Evolutionary conservation across 1,140 invertebrate genomes (phyloP).

Genomic region (Leptinotarsa undecemlineata): DNA sequence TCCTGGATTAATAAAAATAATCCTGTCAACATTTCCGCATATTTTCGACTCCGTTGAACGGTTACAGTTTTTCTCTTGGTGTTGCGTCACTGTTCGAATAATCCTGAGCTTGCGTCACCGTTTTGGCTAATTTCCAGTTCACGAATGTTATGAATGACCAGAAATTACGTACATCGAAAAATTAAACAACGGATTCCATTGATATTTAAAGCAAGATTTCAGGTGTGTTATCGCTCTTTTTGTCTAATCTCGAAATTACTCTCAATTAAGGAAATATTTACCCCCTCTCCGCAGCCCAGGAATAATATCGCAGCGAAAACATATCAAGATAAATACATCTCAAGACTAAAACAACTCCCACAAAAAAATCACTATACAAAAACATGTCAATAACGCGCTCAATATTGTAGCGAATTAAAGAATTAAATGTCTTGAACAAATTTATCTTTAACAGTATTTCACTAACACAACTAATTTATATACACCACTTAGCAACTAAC

Average conservation of each 20-base stretch:
- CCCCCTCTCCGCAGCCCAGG: too few relatives aligned
- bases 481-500: too few relatives aligned
- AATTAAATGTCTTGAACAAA: too few relatives aligned
- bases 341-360: too few relatives aligned
- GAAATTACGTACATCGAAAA: not conserved
- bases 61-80: not conserved
- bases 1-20: not conserved
- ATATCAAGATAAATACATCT: too few relatives aligned
- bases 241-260: not conserved
- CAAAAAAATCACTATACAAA: too few relatives aligned
- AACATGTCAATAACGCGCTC: too few relatives aligned
- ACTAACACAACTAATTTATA: too few relatives aligned
- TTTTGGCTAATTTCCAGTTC: constrained; percentile 9
- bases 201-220: not conserved
- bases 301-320: too few relatives aligned
- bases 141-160: constrained; percentile 18
- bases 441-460: too few relatives aligned
- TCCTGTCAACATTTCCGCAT: constrained; percentile 18
- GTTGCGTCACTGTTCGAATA: constrained; percentile 12
- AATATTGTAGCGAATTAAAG: too few relatives aligned
- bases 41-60: not conserved
- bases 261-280: not conserved
- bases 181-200: constrained; percentile 2
- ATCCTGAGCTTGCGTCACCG: constrained; percentile 9
- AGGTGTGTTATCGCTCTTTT: not conserved